A percentile compares a stretch with the other conserved stretches of the same genome.
phyloP scores from a whole-genome alignment of 2,113 vertebrate species.

The Callithrix jacchus region DNA sequence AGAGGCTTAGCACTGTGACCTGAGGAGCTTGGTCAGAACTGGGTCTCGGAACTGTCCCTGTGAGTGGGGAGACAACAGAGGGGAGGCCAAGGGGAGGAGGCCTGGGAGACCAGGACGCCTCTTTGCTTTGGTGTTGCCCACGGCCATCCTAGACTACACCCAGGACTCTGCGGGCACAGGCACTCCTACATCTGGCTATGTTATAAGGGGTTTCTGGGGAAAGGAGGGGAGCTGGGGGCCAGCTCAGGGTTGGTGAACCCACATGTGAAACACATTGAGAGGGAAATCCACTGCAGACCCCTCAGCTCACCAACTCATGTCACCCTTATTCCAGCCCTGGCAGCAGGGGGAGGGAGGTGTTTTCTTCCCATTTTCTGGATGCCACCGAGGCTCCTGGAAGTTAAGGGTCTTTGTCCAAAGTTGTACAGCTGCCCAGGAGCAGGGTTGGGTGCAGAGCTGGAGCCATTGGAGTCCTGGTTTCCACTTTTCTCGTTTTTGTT shows the following conservation, averaged over 20 bases:
- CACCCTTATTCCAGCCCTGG: neutral
- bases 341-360: neutral
- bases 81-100: neutral
- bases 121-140: neutral
- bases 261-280: accelerated
- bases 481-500: neutral
- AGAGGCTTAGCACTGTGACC: neutral
- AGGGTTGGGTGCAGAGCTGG: neutral
- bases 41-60: neutral
- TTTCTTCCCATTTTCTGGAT: neutral
- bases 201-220: neutral
- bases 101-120: neutral
- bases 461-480: neutral
- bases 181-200: neutral
- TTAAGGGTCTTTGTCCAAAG: neutral
- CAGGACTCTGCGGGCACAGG: neutral
- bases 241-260: neutral
- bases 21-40: neutral
- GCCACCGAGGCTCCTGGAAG: neutral
- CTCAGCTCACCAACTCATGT: neutral
- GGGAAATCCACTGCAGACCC: neutral
- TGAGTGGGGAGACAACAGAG: neutral
- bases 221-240: neutral
- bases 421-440: neutral
- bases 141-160: no score